Conservation (phyloP, 2,888 invertebrate genomes). For the Magallana nippona region DNA sequence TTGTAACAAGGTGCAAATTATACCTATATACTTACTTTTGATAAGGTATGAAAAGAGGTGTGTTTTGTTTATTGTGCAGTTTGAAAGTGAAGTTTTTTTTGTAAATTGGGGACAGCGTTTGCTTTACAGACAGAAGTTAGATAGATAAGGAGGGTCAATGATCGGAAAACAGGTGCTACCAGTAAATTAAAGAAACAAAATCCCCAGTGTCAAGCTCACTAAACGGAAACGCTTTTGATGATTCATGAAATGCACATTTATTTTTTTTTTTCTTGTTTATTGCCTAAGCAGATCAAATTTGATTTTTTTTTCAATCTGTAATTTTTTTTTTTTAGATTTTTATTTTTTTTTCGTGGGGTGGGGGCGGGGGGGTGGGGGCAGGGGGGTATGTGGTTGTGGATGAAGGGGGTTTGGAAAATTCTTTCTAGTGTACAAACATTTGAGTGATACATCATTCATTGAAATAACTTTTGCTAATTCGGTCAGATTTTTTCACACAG, state of each 20-base stretch:
- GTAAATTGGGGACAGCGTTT: not conserved
- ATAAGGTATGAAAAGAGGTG: not conserved
- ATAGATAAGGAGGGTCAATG: conserved; percentile 22
- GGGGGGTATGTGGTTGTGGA: no score
- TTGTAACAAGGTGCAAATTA: conserved; percentile 30
- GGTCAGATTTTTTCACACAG: no score
- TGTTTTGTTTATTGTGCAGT: conserved; percentile 5
- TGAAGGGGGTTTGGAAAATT: not conserved
- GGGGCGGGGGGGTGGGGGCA: no score
- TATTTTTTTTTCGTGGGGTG: not conserved
- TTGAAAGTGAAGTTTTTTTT: not conserved
- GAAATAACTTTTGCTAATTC: no score
- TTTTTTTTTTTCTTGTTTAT: not conserved
- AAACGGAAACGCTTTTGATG: not conserved
- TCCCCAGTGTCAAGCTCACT: conserved; percentile 15
- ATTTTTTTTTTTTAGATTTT: no score
- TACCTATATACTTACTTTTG: not conserved
- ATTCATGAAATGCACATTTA: not conserved
- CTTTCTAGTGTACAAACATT: not conserved
- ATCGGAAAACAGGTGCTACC: conserved; percentile 10
- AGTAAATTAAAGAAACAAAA: not conserved
- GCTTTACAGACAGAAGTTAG: not conserved
- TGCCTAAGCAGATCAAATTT: not conserved
- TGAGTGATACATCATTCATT: no score
- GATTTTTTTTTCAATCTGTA: no score